phyloP scores from a whole-genome alignment of 1,140 invertebrate genomes.

The Nephotettix cincticeps region DNA sequence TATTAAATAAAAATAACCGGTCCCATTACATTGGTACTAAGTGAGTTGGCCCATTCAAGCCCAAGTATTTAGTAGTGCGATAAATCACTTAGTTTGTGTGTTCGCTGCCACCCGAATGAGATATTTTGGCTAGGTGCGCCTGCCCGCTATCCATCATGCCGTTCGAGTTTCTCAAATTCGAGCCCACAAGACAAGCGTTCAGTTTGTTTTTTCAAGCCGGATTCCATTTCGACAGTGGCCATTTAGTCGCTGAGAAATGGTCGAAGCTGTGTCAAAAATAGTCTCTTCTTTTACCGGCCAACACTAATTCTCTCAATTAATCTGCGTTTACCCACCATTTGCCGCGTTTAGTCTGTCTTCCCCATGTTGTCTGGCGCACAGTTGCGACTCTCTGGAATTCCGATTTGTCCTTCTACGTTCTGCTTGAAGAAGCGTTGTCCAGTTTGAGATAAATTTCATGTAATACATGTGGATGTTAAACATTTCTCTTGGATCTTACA shows the following conservation, averaged over 20 bases:
- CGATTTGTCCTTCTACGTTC: too few relatives aligned
- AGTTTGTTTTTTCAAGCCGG: conserved; percentile 12
- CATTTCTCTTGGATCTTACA: too few relatives aligned
- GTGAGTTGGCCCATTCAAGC: background rate
- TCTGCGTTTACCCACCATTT: conserved; percentile 8
- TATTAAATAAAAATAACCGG: background rate
- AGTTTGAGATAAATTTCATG: too few relatives aligned
- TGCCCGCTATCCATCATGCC: too few relatives aligned
- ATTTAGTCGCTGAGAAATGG: conserved; percentile 23
- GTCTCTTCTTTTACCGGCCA: background rate
- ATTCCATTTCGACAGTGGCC: conserved; percentile 20
- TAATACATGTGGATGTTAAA: too few relatives aligned
- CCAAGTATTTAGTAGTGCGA: background rate
- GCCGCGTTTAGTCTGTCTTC: conserved; percentile 7
- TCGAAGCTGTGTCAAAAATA: background rate
- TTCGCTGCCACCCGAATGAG: background rate
- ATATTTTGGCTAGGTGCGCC: background rate
- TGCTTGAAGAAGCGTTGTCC: too few relatives aligned
- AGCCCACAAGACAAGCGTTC: background rate
- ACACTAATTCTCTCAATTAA: conserved; percentile 13
- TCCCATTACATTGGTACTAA: background rate
- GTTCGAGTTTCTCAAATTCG: background rate
- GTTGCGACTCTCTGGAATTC: too few relatives aligned
- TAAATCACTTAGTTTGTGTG: background rate
- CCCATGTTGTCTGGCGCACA: too few relatives aligned